A percentile compares a stretch with the other conserved stretches of the same genome.
Evolutionary conservation across 2,797 vertebrate species (phyloP).

Genomic region (Typhlichthys subterraneus): DNA sequence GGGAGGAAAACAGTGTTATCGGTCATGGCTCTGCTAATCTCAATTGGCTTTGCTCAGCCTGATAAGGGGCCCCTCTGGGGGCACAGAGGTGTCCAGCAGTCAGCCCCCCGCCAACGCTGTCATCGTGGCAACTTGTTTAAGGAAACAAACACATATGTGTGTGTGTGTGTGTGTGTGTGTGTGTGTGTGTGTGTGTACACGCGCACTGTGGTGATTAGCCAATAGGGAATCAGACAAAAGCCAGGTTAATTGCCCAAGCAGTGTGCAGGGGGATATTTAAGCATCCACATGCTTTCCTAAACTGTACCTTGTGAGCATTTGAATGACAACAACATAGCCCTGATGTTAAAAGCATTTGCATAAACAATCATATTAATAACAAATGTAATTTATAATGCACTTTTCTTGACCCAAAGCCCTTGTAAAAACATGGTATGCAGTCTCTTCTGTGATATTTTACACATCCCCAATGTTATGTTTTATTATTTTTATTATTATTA

Average conservation of each 20-base stretch:
- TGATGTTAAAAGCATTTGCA: constrained; percentile 10
- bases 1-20: constrained; percentile 89
- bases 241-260: constrained; percentile 37
- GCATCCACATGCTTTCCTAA: constrained; percentile 39
- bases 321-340: constrained; percentile 9
- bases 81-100: constrained; percentile 69
- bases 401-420: no score
- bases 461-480: constrained; percentile 73
- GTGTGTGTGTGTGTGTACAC: constrained; percentile 30
- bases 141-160: constrained; percentile 53
- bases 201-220: constrained; percentile 38
- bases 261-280: constrained; percentile 49
- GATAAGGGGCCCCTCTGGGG: constrained; percentile 83
- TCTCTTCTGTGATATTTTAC: constrained; percentile 31
- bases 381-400: no score
- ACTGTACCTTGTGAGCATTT: constrained; percentile 30
- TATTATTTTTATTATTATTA: constrained; percentile 20
- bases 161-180: constrained; percentile 26
- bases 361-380: background rate
- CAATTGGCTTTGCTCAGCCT: constrained; percentile 87
- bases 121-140: constrained; percentile 69
- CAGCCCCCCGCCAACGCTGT: constrained; percentile 43
- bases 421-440: constrained; percentile 3
- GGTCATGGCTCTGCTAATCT: constrained; percentile 84
- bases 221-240: constrained; percentile 52